These are phyloP conservation scores for Brassicogethes aeneus DNA, from an alignment of 2,888 invertebrate species.

Conservation along the genomic window DNA sequence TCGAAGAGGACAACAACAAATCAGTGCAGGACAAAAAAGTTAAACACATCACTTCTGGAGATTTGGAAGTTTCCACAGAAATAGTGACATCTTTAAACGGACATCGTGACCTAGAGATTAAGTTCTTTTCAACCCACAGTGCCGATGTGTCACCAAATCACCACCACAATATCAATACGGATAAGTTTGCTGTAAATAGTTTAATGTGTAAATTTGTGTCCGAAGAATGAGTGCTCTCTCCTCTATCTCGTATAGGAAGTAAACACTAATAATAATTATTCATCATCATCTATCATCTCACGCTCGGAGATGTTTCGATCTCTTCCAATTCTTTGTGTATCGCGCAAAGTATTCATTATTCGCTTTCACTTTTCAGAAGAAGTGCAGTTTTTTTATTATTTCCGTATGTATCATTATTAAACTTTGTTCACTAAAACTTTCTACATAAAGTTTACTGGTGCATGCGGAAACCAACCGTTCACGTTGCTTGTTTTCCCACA, in stretches of 20 bases:
- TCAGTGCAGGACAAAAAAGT: slow-evolving; percentile 30
- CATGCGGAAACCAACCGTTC: slow-evolving; percentile 22
- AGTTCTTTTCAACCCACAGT: slow-evolving; percentile 55
- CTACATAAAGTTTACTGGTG: slow-evolving; percentile 26
- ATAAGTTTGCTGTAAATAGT: slow-evolving; percentile 9
- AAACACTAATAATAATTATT: too few species aligned
- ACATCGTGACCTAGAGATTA: slow-evolving; percentile 69
- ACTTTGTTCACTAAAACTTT: slow-evolving; percentile 19
- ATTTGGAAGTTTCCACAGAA: slow-evolving; percentile 64
- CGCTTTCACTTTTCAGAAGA: slow-evolving; percentile 12
- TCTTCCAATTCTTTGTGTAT: neutral
- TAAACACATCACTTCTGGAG: slow-evolving; percentile 27
- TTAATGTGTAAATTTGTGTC: slow-evolving; percentile 15
- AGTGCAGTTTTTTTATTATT: slow-evolving; percentile 8
- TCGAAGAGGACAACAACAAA: slow-evolving; percentile 27
- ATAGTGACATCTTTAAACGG: slow-evolving; percentile 71
- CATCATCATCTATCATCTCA: neutral
- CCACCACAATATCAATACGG: neutral
- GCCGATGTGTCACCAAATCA: slow-evolving; percentile 12
- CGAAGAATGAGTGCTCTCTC: slow-evolving; percentile 10
- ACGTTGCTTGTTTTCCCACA: slow-evolving; percentile 3
- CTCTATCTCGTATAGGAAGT: too few species aligned
- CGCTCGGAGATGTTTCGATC: neutral
- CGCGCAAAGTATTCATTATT: neutral
- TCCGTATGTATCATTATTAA: slow-evolving; percentile 26